Conservation (phyloP, 2,888 invertebrate genomes). For the Macropis europaea region DNA sequence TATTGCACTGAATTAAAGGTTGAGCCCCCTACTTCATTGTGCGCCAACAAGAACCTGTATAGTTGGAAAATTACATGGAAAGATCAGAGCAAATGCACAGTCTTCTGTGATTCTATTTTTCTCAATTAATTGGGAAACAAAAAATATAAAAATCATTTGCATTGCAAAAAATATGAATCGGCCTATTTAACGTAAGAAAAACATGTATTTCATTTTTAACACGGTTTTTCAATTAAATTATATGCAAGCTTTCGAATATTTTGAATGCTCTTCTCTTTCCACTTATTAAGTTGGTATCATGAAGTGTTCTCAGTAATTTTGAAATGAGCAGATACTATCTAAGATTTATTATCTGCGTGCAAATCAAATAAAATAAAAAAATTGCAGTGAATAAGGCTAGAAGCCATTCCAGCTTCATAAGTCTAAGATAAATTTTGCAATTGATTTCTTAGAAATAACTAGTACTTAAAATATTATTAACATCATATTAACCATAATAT, state of each 20-base stretch:
- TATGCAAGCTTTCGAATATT: not conserved
- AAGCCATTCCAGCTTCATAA: slow-evolving; percentile 11
- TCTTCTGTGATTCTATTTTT: not conserved
- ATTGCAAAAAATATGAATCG: slow-evolving; percentile 9
- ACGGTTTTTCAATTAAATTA: not conserved
- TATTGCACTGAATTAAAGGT: slow-evolving; percentile 74
- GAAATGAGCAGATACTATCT: not conserved
- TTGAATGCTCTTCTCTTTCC: slow-evolving; percentile 43
- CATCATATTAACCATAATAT: slow-evolving; percentile 37
- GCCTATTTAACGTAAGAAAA: slow-evolving; percentile 35
- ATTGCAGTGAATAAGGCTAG: slow-evolving; percentile 3
- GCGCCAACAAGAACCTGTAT: slow-evolving; percentile 76
- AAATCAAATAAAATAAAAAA: not conserved
- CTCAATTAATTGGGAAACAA: not conserved
- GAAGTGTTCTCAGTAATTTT: slow-evolving; percentile 11
- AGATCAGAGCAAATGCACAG: slow-evolving; percentile 47
- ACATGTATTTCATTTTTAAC: not conserved
- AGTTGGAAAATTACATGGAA: slow-evolving; percentile 42
- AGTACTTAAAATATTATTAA: slow-evolving; percentile 29
- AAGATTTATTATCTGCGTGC: not conserved
- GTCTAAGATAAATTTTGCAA: slow-evolving; percentile 16
- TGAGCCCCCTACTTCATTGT: slow-evolving; percentile 74
- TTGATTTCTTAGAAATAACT: slow-evolving; percentile 38
- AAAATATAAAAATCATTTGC: not conserved
- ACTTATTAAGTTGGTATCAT: not conserved